Evolutionary conservation across 2,113 vertebrate genomes (phyloP).

Genomic region (Cebus imitator): DNA sequence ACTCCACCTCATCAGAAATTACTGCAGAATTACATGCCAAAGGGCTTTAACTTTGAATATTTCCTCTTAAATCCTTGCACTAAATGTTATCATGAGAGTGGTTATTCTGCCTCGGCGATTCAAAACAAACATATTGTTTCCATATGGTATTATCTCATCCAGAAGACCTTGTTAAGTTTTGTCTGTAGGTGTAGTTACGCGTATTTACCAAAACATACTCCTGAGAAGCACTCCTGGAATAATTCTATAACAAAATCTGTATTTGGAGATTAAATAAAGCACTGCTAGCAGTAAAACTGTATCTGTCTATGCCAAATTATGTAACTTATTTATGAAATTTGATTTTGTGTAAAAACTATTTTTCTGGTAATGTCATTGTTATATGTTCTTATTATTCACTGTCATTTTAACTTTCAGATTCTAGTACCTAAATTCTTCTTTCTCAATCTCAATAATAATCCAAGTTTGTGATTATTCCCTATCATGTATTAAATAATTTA

Average conservation of each 20-base stretch:
- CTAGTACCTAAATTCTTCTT: conserved; percentile 16
- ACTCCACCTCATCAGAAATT: neutral
- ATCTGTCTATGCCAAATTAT: neutral
- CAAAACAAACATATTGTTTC: neutral
- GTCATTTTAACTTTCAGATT: conserved; percentile 28
- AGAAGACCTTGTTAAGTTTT: neutral
- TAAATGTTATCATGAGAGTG: neutral
- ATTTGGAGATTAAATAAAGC: neutral
- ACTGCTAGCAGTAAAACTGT: neutral
- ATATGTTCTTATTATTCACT: neutral
- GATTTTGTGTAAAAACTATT: conserved; percentile 1
- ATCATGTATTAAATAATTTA: neutral
- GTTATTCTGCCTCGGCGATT: neutral
- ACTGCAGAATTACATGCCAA: neutral
- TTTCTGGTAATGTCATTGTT: neutral
- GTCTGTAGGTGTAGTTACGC: neutral
- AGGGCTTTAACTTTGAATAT: neutral
- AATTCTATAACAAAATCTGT: neutral
- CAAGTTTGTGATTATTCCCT: neutral
- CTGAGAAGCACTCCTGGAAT: neutral
- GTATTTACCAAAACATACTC: conserved; percentile 15
- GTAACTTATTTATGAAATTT: neutral
- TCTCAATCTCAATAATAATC: neutral
- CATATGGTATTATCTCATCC: neutral
- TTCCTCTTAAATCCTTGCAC: neutral